phyloP scores from a whole-genome alignment of 2,797 vertebrate species.

The Eospalax fontanierii region DNA sequence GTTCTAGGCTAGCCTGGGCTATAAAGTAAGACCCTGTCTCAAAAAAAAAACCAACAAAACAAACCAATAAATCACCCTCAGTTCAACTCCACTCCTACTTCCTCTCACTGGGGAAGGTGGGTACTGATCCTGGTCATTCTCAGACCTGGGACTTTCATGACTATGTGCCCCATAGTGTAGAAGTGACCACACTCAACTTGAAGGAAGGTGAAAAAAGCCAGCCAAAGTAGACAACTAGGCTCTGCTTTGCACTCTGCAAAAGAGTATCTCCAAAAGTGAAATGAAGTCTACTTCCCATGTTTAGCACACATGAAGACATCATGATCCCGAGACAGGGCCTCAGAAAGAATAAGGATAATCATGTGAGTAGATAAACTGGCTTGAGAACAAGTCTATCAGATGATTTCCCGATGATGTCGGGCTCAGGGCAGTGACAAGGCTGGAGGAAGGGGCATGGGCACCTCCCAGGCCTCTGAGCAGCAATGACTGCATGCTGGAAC shows the following conservation, averaged over 20 bases:
- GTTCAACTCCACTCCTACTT: no score
- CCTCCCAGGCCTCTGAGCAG: neutral
- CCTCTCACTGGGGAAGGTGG: neutral
- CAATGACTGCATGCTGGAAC: neutral
- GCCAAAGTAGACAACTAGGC: neutral
- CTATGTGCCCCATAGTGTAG: neutral
- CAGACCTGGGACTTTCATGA: neutral
- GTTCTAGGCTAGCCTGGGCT: neutral
- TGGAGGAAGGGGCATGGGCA: accelerated
- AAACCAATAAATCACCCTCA: neutral
- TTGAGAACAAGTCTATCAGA: neutral
- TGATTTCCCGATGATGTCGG: neutral
- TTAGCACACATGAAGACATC: neutral
- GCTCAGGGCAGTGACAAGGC: neutral
- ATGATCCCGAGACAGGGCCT: neutral
- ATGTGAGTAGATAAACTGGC: neutral
- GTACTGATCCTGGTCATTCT: neutral
- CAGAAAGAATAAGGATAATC: neutral
- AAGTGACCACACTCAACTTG: neutral
- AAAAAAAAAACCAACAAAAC: neutral
- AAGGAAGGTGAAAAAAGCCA: neutral
- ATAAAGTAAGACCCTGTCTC: neutral
- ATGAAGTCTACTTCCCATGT: neutral
- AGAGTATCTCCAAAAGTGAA: neutral
- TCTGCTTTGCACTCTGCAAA: conserved; percentile 39